Evolutionary conservation across 2,113 vertebrate genomes (phyloP), one percentile per base, ranked within the genome.

Genomic region (Dromiciops gliroides): DNA sequence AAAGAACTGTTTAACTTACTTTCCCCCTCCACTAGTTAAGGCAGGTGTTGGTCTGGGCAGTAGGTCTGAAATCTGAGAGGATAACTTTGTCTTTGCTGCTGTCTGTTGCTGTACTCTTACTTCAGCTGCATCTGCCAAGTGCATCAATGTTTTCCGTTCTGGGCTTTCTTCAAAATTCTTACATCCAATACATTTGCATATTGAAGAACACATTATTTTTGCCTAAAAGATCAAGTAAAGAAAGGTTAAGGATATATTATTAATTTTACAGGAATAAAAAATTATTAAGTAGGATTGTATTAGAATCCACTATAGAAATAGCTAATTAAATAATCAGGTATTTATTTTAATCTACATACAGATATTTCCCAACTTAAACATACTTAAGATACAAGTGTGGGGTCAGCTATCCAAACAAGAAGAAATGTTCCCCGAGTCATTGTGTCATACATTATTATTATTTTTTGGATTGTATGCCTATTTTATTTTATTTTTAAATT

Each of bases 151-250:
- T 98, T 99, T 99, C 94, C 99, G 98, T 98, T 99, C 99, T 0
- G 99, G 99, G 95, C 99, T 99, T 98, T 99, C 99, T 98, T 99
- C 99, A 96, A 99, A 99, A 98, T 99, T 99, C 97, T 99, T 99
- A 96, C 99, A 99, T 97, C 99, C 99, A 52, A 99, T 98, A 93
- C 99, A 99, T 97, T 99, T 99, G 97, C 99, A 99, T 97, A 99
- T 99, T 50, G 99, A 99, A 90, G 99, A 99, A 97, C 99, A 99
- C 99, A 99, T 99, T 97, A 99, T 99, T 99, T 99, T 99, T 90
- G 99, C 99, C 99, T 99, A 93, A 96, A 97, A 96, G 94, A 93
- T 91, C 93, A 89, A 93, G 52, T 90, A 92, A 97, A 50, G 92
- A 95, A 96, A 67, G 95, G 8, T 53, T 95, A 83, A 44, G 16